phyloP scores from a whole-genome alignment of 2,113 vertebrate genomes.

The Melanocharis versteri region DNA sequence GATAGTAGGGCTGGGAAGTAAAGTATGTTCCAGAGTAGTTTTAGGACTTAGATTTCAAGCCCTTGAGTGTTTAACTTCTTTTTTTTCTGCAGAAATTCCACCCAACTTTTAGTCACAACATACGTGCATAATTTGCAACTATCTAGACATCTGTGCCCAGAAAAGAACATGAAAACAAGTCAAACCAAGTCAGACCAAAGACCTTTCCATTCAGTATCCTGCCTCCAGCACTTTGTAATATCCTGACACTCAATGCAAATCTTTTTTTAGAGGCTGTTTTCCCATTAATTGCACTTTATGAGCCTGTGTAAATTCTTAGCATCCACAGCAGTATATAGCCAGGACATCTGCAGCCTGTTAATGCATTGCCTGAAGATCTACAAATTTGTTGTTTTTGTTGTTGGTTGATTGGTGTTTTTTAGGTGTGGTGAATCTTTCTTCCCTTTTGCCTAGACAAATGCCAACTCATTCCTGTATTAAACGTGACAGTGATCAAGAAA shows the following conservation, averaged over 20 bases:
- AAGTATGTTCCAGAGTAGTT: neutral
- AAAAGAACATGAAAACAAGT: neutral
- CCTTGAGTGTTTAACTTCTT: neutral
- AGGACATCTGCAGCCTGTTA: neutral
- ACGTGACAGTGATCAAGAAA: neutral
- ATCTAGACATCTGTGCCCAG: neutral
- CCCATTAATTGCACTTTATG: neutral
- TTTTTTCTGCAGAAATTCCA: neutral
- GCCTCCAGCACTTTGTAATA: neutral
- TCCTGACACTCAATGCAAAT: neutral
- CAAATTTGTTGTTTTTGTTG: neutral
- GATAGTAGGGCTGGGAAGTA: neutral
- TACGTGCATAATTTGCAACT: neutral
- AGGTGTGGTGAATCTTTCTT: neutral
- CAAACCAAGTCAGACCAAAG: neutral
- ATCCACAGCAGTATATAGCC: neutral
- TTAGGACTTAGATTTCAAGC: neutral
- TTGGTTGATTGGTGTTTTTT: neutral
- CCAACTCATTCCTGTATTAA: neutral
- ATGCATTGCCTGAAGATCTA: neutral
- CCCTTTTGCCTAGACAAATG: neutral
- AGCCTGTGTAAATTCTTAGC: neutral
- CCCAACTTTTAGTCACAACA: neutral
- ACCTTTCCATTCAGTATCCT: neutral
- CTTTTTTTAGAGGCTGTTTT: neutral